These are phyloP conservation scores for Acanthoscelides obtectus DNA, from an alignment of 2,888 invertebrate genomes.

Conservation along the genomic window DNA sequence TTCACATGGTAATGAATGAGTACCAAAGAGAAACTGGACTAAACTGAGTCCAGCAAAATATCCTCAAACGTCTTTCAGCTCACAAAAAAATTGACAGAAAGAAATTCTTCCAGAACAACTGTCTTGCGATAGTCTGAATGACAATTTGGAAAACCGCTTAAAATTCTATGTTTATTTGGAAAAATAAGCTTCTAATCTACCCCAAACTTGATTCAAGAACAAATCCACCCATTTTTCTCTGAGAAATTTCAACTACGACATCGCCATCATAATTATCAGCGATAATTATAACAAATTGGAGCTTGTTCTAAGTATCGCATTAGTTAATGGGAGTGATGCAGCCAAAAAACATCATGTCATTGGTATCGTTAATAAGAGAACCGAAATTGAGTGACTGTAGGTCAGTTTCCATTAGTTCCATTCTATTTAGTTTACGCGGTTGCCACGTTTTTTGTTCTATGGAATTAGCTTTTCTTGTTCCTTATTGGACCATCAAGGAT, in stretches of 20 bases:
- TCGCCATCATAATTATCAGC: neutral
- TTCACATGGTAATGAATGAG: too few species aligned
- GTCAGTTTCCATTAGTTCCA: neutral
- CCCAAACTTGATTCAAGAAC: too few species aligned
- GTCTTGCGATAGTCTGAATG: too few species aligned
- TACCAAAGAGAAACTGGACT: too few species aligned
- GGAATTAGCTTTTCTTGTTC: neutral
- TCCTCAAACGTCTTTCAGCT: too few species aligned
- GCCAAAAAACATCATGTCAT: neutral
- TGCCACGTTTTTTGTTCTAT: neutral
- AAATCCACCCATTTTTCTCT: neutral
- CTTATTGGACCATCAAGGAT: neutral
- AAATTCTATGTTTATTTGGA: too few species aligned
- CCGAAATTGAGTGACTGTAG: neutral
- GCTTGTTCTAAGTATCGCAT: neutral
- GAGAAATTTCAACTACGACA: neutral
- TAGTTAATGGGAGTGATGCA: neutral
- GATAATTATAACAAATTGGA: neutral
- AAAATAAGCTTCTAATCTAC: too few species aligned
- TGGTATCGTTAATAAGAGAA: neutral
- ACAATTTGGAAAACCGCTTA: too few species aligned
- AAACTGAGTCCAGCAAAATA: too few species aligned
- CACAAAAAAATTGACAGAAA: too few species aligned
- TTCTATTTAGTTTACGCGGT: neutral
- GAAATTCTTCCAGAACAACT: too few species aligned